These are phyloP conservation scores for Heterodera carotae DNA, from an alignment of 1,140 invertebrate genomes.

Conservation along the genomic window DNA sequence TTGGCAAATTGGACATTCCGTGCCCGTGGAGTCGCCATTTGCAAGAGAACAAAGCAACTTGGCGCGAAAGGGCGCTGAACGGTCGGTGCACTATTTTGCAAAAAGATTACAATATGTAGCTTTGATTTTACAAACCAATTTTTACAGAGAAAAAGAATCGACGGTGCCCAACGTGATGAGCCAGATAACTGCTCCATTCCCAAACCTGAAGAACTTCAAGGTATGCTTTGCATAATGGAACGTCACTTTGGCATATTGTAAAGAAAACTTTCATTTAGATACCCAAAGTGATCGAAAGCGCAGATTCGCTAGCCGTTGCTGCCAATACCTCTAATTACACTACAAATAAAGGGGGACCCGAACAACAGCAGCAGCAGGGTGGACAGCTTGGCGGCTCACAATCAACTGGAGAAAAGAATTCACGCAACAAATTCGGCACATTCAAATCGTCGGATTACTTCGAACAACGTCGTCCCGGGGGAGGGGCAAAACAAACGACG, in stretches of 20 bases:
- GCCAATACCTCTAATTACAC: neutral
- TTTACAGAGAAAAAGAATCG: neutral
- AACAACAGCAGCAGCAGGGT: slow-evolving; percentile 1
- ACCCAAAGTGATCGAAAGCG: slow-evolving; percentile 25
- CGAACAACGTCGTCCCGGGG: neutral
- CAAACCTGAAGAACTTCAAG: slow-evolving; percentile 29
- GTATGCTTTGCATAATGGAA: too few relatives aligned
- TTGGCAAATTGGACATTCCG: slow-evolving; percentile 71
- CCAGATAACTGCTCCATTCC: slow-evolving; percentile 11
- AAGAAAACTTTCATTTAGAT: slow-evolving; percentile 6
- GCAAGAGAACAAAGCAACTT: slow-evolving; percentile 80
- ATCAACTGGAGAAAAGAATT: neutral
- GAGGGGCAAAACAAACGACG: neutral
- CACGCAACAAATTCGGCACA: neutral
- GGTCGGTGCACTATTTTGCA: neutral
- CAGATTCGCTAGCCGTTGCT: neutral
- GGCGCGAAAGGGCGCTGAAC: slow-evolving; percentile 81
- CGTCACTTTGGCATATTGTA: too few relatives aligned
- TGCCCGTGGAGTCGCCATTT: slow-evolving; percentile 82
- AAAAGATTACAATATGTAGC: too few relatives aligned
- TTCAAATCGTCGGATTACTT: neutral
- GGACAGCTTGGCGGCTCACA: neutral
- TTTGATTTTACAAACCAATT: neutral
- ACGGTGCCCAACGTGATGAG: neutral
- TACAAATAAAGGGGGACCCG: neutral